Conservation (phyloP, 1,140 invertebrate genomes). For the Globodera rostochiensis region DNA sequence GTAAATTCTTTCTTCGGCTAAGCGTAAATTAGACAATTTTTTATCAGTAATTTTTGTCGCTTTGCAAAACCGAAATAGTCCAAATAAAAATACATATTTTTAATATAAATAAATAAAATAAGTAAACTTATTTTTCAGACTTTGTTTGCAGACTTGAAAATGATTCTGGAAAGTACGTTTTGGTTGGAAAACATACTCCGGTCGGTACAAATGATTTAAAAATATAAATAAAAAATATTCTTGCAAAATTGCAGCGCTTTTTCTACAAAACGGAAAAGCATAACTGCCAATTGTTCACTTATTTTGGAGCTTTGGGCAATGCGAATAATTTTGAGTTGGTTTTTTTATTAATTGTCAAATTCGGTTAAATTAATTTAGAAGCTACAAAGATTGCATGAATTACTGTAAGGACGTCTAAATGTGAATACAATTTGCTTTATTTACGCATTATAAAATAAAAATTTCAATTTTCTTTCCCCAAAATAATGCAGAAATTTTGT, state of each 20-base stretch:
- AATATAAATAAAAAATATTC: background rate
- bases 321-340: slow-evolving; percentile 58
- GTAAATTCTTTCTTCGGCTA: too few species aligned
- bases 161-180: slow-evolving; percentile 61
- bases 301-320: slow-evolving; percentile 62
- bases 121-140: slow-evolving; percentile 37
- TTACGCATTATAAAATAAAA: too few species aligned
- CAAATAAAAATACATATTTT: background rate
- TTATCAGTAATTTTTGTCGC: too few species aligned
- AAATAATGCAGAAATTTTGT: background rate
- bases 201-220: slow-evolving; percentile 42
- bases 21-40: too few species aligned
- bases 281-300: slow-evolving; percentile 62
- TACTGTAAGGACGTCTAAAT: slow-evolving; percentile 68
- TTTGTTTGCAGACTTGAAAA: slow-evolving; percentile 55
- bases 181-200: slow-evolving; percentile 49
- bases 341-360: background rate
- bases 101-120: background rate
- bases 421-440: too few species aligned
- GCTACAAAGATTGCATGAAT: slow-evolving; percentile 70
- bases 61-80: too few species aligned
- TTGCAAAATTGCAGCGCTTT: slow-evolving; percentile 33
- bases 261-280: slow-evolving; percentile 55
- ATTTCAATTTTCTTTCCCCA: background rate
- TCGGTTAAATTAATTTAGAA: slow-evolving; percentile 17